These are phyloP conservation scores for Polypterus senegalus DNA, from an alignment of 2,113 vertebrate genomes.

Conservation along the genomic window DNA sequence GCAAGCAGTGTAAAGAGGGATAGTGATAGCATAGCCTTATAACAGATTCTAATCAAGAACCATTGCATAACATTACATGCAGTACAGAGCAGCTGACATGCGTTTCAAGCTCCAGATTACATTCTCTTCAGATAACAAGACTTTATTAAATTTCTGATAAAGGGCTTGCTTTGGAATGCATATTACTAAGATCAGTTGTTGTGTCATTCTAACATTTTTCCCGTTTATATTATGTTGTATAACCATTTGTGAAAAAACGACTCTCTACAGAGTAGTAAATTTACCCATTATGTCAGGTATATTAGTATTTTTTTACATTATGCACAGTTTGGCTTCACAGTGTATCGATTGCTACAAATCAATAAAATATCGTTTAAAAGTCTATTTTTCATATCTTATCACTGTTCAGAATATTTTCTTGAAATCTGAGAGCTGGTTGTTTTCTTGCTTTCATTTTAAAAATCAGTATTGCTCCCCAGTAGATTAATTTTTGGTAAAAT, in stretches of 20 bases:
- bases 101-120: background rate
- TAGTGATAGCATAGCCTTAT: background rate
- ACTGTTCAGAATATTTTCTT: too few species aligned
- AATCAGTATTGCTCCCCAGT: too few species aligned
- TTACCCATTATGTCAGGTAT: background rate
- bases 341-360: background rate
- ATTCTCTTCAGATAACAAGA: background rate
- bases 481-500: too few species aligned
- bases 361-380: background rate
- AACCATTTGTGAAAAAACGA: background rate
- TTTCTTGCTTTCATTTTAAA: too few species aligned
- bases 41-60: background rate
- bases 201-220: background rate
- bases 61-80: background rate
- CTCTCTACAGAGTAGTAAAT: background rate
- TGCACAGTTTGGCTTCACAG: background rate
- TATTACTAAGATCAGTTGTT: background rate
- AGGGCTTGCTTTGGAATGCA: background rate
- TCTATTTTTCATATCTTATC: background rate
- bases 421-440: too few species aligned
- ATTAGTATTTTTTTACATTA: background rate
- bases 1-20: too few species aligned
- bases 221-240: background rate
- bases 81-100: background rate
- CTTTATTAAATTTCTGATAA: background rate